Evolutionary conservation across 2,113 vertebrate genomes (phyloP).

Genomic region (Phocoena sinus): DNA sequence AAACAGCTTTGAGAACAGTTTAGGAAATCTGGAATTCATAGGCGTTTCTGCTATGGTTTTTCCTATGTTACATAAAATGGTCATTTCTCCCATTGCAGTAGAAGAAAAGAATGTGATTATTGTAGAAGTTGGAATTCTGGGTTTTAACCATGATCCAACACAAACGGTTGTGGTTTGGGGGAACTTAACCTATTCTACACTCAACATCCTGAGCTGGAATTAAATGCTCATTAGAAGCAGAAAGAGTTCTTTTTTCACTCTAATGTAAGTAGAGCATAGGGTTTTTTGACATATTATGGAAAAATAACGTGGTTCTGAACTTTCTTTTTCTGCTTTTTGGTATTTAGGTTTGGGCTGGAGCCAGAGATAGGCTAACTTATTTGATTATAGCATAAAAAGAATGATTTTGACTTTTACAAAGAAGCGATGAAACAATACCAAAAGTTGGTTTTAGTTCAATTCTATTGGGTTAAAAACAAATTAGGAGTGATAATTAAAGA

Average conservation of each 20-base stretch:
- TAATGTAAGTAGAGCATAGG: constrained; percentile 67
- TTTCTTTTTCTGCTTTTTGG: constrained; percentile 65
- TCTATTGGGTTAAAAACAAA: constrained; percentile 42
- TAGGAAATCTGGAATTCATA: constrained; percentile 79
- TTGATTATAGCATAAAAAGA: constrained; percentile 74
- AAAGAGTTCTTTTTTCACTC: constrained; percentile 78
- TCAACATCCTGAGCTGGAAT: constrained; percentile 80
- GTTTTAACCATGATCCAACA: constrained; percentile 81
- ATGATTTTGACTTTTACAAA: constrained; percentile 71
- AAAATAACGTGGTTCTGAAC: constrained; percentile 81
- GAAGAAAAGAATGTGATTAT: constrained; percentile 85
- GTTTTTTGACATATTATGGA: constrained; percentile 80
- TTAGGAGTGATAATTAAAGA: constrained; percentile 42
- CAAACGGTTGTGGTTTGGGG: constrained; percentile 80
- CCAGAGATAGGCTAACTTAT: constrained; percentile 79
- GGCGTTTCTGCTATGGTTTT: constrained; percentile 77
- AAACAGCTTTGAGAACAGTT: constrained; percentile 66
- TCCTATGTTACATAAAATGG: constrained; percentile 80
- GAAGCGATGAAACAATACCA: constrained; percentile 71
- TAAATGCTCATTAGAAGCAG: constrained; percentile 83
- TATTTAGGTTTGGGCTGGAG: constrained; percentile 77
- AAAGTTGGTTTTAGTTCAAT: constrained; percentile 57
- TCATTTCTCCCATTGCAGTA: constrained; percentile 82
- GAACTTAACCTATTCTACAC: constrained; percentile 79
- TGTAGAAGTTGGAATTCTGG: constrained; percentile 81